Percentiles rank a stretch among this genome's conserved stretches.
Evolutionary conservation across 2,113 vertebrate species (phyloP).

Genomic region (Galbula dea): DNA sequence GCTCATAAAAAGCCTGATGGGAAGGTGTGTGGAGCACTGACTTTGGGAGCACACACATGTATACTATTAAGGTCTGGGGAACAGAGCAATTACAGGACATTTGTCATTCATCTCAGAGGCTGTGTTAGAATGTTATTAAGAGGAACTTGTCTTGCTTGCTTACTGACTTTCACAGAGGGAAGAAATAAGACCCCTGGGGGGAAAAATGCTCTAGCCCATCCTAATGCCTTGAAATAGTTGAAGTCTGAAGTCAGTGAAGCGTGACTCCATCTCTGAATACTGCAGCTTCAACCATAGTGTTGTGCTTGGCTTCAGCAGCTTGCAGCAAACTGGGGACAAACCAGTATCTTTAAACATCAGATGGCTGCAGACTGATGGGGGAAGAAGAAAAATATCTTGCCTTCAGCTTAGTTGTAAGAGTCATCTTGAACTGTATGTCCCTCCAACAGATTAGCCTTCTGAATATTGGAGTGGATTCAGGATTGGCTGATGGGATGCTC

Average conservation of each 20-base stretch:
- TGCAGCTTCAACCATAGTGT: constrained; percentile 28
- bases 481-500: neutral
- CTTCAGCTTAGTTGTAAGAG: neutral
- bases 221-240: constrained; percentile 33
- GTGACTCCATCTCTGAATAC: neutral
- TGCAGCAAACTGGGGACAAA: constrained; percentile 15
- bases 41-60: neutral
- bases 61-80: constrained; percentile 1
- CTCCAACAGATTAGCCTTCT: neutral
- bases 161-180: constrained; percentile 25
- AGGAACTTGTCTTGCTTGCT: constrained; percentile 33
- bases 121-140: constrained; percentile 12
- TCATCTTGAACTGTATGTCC: neutral
- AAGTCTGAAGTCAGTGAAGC: constrained; percentile 48
- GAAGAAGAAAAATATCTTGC: neutral
- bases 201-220: neutral
- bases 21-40: neutral
- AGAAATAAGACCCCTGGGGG: constrained; percentile 28
- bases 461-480: neutral
- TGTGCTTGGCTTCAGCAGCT: constrained; percentile 33
- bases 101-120: constrained; percentile 38
- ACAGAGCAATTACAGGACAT: neutral
- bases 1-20: constrained; percentile 1
- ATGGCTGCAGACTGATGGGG: neutral
- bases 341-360: neutral